Conservation (phyloP, 1,140 invertebrate genomes). For the Hypothenemus hampei region DNA sequence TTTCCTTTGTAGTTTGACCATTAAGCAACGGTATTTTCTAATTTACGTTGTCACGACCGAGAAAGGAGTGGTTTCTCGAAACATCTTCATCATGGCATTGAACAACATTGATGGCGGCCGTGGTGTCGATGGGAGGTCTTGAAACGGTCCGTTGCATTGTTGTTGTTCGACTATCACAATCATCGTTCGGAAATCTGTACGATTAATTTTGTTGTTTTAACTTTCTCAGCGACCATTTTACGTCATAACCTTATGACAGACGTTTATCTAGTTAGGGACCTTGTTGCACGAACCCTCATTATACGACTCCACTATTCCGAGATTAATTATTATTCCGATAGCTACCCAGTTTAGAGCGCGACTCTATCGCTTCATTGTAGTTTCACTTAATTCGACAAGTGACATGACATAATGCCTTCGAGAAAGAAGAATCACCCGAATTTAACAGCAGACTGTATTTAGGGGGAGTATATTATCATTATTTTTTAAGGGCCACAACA, state of each 20-base stretch:
- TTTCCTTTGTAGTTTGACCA: too few species aligned
- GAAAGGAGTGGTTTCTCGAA: background rate
- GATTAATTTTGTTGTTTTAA: conserved; percentile 3
- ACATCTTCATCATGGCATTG: conserved; percentile 2
- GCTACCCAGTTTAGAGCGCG: conserved; percentile 15
- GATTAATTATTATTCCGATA: conserved; percentile 24
- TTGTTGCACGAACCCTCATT: conserved; percentile 5
- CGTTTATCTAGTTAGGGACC: conserved; percentile 3
- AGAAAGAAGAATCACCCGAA: conserved; percentile 19
- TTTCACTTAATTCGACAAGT: conserved; percentile 18
- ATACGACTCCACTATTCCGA: conserved; percentile 14
- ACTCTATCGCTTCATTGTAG: conserved; percentile 17
- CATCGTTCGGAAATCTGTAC: too few species aligned
- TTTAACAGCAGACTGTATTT: background rate
- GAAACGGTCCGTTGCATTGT: background rate
- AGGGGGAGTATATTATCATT: too few species aligned
- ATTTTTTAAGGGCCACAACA: too few species aligned
- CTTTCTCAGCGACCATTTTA: background rate
- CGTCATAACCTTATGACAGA: conserved; percentile 1
- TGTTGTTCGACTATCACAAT: background rate
- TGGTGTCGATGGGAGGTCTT: background rate
- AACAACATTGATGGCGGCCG: background rate
- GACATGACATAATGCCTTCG: conserved; percentile 20
- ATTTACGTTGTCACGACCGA: conserved; percentile 2
- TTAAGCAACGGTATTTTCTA: too few species aligned